phyloP scores from a whole-genome alignment of 2,113 vertebrate species.

The Phylloscopus trochiloides region DNA sequence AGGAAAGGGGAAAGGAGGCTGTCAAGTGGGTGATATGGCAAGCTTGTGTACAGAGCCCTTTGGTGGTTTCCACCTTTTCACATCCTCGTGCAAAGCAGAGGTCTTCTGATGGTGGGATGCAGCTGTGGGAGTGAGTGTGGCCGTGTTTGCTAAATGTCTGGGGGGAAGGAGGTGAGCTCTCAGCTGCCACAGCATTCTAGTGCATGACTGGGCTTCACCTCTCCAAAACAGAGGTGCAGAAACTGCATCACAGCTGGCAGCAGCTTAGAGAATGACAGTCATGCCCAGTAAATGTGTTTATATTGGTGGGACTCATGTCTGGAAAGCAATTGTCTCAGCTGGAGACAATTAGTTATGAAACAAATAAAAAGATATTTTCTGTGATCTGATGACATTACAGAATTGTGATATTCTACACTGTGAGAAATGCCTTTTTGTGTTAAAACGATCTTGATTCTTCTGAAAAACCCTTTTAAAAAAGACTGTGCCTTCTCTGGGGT shows the following conservation, averaged over 20 bases:
- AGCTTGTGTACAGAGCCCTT: background rate
- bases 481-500: background rate
- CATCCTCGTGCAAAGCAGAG: background rate
- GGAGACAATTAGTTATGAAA: background rate
- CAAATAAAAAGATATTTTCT: background rate
- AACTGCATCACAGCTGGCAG: background rate
- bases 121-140: background rate
- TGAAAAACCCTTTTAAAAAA: background rate
- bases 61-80: background rate
- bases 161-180: background rate
- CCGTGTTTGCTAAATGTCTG: conserved; percentile 50
- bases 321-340: background rate
- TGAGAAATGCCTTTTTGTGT: background rate
- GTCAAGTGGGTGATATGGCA: background rate
- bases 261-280: background rate
- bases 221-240: background rate
- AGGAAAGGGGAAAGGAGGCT: background rate
- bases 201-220: background rate
- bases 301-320: background rate
- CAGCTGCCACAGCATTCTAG: background rate
- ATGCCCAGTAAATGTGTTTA: background rate
- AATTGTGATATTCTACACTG: background rate
- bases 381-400: background rate
- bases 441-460: background rate
- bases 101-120: background rate